Evolutionary conservation across 2,797 vertebrate genomes (phyloP).

Genomic region (Tinamus major): DNA sequence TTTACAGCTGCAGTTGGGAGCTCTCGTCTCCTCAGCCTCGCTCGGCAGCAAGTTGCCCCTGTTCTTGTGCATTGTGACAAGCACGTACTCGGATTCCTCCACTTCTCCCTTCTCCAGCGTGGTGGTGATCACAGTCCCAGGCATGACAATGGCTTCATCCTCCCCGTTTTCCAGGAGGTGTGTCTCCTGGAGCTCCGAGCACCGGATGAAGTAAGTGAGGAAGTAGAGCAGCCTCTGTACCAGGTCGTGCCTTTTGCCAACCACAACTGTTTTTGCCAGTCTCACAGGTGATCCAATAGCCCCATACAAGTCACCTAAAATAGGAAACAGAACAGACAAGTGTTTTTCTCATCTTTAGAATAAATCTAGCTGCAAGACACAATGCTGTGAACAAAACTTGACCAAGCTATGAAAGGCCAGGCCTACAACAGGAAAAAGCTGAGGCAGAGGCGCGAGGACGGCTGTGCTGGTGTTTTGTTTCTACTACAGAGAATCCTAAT

Average conservation of each 20-base stretch:
- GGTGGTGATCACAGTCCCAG: constrained; percentile 97
- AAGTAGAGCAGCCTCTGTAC: constrained; percentile 96
- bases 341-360: neutral
- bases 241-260: constrained; percentile 93
- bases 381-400: neutral
- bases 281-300: constrained; percentile 97
- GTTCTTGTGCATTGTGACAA: constrained; percentile 95
- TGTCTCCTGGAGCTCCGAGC: constrained; percentile 96
- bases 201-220: constrained; percentile 98
- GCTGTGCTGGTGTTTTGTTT: neutral
- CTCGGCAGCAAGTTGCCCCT: constrained; percentile 86
- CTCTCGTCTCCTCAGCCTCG: constrained; percentile 80
- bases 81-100: constrained; percentile 96
- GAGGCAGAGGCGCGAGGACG: neutral
- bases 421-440: neutral
- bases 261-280: constrained; percentile 90
- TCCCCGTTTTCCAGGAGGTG: constrained; percentile 93
- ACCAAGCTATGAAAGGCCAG: neutral
- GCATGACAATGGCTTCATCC: constrained; percentile 96
- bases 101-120: constrained; percentile 96
- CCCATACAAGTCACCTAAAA: constrained; percentile 94
- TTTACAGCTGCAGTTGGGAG: constrained; percentile 86
- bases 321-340: neutral
- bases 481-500: neutral
- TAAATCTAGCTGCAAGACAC: neutral